Evolutionary conservation across 2,888 invertebrate genomes (phyloP), one percentile per base, ranked within the genome.

Genomic region (Polydrusus cervinus): DNA sequence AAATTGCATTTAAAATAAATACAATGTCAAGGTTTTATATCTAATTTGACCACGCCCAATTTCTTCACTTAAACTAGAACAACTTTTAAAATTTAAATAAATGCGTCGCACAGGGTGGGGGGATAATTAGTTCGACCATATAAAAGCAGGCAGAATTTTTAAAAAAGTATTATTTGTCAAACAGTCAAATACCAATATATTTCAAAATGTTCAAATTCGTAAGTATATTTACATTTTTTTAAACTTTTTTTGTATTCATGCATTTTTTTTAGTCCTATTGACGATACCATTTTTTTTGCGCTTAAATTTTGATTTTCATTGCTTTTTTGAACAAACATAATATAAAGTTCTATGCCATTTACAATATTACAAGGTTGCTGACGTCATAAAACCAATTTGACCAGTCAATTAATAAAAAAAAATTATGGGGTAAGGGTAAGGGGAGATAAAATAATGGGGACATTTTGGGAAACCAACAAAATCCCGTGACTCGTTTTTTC

Each of bases 191-290:
- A 51, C 13, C 14, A 18, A 73, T 47, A 38, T 38, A 3, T 45
- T 62, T 49, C 67, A 73, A 73, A 51, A 73, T 73, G 73, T 73
- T 73, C 61, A 73, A 67, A 68, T 13, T 67, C 18, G 73, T 73
- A 73, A 73, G 73, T 73, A 64, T 16, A 16, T 16, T n/a, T n/a
- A n/a, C n/a, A n/a, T 14, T 14, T 11, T 34, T 3, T n/a, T n/a
- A 9, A 43, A 13, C 6, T 43, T n/a, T 5, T 34, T 34, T 34
- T 43, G 40, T 40, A 11, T 40, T 11, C 7, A 5, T 40, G 8
- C 40, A 40, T 9, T 40, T 11, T 1, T 40, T 40, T 3, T n/a
- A n/a, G n/a, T n/a, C 9, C 7, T 40, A 40, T 40, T 3, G 25
- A 25, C 25, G 3, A 25, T n/a, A n/a, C n/a, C n/a, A n/a, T n/a